Evolutionary conservation across 2,797 vertebrate species (phyloP).

Genomic region (Tiaroga cobitis): DNA sequence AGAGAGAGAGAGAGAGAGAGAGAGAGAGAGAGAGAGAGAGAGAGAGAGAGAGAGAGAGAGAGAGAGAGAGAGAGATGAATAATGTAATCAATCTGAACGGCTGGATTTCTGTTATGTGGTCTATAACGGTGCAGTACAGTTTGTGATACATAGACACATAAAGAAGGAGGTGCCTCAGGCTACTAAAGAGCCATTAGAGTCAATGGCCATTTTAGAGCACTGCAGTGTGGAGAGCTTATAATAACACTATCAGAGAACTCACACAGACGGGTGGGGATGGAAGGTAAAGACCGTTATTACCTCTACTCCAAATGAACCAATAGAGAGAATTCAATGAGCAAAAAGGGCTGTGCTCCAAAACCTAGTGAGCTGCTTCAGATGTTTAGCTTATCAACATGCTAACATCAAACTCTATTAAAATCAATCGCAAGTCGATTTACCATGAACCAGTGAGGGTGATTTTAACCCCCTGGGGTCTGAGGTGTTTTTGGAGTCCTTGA

Average conservation of each 20-base stretch:
- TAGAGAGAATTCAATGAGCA: constrained; percentile 36
- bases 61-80: constrained; percentile 67
- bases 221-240: constrained; percentile 65
- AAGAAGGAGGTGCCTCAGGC: constrained; percentile 52
- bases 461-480: no score
- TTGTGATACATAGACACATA: constrained; percentile 50
- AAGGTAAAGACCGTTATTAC: neutral
- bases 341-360: constrained; percentile 43
- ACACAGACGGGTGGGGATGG: constrained; percentile 50
- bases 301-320: constrained; percentile 5
- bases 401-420: constrained; percentile 32
- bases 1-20: no score
- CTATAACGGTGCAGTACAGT: constrained; percentile 33
- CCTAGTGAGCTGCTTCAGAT: neutral
- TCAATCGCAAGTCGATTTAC: constrained; percentile 42
- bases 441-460: constrained; percentile 63
- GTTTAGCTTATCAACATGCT: neutral
- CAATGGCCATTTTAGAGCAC: constrained; percentile 59
- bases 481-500: no score
- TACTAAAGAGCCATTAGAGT: constrained; percentile 67
- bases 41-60: no score
- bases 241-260: constrained; percentile 61
- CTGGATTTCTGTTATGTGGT: constrained; percentile 70
- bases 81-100: constrained; percentile 72
- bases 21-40: no score